Evolutionary conservation across 2,113 vertebrate species (phyloP).

Genomic region (Cephalopholis sonnerati): DNA sequence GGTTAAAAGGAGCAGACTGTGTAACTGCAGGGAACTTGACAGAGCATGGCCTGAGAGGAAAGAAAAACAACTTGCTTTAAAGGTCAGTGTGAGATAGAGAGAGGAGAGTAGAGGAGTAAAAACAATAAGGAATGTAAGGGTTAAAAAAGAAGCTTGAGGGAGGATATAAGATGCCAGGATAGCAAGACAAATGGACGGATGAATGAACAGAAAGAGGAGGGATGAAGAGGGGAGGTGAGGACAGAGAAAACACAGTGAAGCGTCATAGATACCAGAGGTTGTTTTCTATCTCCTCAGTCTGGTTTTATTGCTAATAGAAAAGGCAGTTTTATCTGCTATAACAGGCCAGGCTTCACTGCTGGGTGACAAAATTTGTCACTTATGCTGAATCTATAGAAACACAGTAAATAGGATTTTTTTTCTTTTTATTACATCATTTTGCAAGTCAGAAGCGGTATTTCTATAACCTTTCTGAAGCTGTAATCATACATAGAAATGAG

Average conservation of each 20-base stretch:
- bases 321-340: conserved; percentile 29
- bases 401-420: neutral
- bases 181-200: neutral
- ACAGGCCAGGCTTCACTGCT: conserved; percentile 1
- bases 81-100: conserved; percentile 19
- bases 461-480: neutral
- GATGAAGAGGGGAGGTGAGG: neutral
- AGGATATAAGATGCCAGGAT: neutral
- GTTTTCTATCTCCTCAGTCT: conserved; percentile 15
- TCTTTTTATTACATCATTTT: neutral
- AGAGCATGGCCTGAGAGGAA: neutral
- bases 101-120: neutral
- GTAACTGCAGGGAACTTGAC: conserved; percentile 17
- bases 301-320: conserved; percentile 58
- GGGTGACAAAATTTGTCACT: neutral
- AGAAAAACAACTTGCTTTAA: conserved; percentile 34
- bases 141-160: neutral
- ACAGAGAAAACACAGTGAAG: neutral
- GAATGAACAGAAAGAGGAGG: neutral
- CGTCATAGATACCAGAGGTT: neutral
- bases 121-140: neutral
- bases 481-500: neutral
- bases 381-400: neutral
- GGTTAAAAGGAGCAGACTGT: conserved; percentile 39
- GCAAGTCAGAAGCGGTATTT: neutral